A percentile compares a stretch with the other conserved stretches of the same genome.
phyloP scores from a whole-genome alignment of 2,888 invertebrate genomes.

The Andrena chrysosceles region DNA sequence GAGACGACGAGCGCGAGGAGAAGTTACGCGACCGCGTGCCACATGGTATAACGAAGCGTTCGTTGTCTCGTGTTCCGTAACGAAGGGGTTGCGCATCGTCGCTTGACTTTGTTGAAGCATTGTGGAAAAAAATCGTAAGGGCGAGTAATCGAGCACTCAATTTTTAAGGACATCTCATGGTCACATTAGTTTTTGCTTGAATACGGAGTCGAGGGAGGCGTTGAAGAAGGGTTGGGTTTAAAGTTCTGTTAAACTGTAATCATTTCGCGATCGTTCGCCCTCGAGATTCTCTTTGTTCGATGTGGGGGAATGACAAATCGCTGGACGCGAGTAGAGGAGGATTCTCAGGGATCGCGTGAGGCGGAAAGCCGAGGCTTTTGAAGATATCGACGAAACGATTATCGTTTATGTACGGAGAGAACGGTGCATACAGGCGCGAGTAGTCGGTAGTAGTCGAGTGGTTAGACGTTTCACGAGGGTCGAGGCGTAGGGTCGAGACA shows the following conservation, averaged over 20 bases:
- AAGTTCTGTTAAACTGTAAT: too few relatives aligned
- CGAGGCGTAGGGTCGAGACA: slow-evolving; percentile 34
- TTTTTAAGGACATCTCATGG: background rate
- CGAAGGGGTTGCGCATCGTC: background rate
- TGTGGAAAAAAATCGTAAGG: background rate
- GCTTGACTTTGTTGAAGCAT: background rate
- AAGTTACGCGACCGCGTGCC: background rate
- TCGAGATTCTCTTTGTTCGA: background rate
- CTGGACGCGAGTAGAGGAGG: slow-evolving; percentile 10
- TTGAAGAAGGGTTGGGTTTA: too few relatives aligned
- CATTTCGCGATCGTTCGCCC: background rate
- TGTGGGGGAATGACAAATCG: background rate
- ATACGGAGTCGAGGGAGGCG: too few relatives aligned
- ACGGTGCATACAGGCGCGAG: slow-evolving; percentile 30
- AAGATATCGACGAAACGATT: slow-evolving; percentile 70
- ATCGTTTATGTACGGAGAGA: slow-evolving; percentile 49
- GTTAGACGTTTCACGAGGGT: slow-evolving; percentile 32
- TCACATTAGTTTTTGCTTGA: too few relatives aligned
- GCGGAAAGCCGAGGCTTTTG: slow-evolving; percentile 4
- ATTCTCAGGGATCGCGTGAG: slow-evolving; percentile 54
- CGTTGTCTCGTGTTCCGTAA: slow-evolving; percentile 8
- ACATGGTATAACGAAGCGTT: slow-evolving; percentile 17
- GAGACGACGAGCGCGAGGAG: slow-evolving; percentile 5
- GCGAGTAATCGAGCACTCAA: background rate
- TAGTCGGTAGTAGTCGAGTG: slow-evolving; percentile 13